Percentiles rank a stretch among this genome's conserved stretches.
Evolutionary conservation across 2,113 vertebrate genomes (phyloP).

Genomic region (Colinus virginianus): DNA sequence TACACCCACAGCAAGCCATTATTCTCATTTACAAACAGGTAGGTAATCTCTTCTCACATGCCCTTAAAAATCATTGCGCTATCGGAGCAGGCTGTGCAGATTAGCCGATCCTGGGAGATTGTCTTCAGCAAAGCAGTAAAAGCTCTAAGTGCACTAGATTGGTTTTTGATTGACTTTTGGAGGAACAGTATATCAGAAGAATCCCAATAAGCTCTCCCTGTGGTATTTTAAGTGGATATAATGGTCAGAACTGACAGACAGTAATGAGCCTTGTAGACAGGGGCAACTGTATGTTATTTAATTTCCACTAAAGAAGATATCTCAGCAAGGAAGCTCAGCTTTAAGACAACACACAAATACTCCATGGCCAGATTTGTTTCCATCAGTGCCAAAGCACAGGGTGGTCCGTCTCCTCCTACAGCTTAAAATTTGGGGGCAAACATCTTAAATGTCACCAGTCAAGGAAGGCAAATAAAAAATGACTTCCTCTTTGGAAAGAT

Average conservation of each 20-base stretch:
- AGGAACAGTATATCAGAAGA: constrained; percentile 70
- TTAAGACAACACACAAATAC: constrained; percentile 50
- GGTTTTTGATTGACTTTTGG: constrained; percentile 76
- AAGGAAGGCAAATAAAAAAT: constrained; percentile 40
- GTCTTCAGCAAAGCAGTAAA: constrained; percentile 72
- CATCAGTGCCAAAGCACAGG: background rate
- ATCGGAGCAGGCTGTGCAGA: constrained; percentile 58
- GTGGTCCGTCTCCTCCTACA: background rate
- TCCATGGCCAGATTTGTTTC: background rate
- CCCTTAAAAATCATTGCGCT: constrained; percentile 56
- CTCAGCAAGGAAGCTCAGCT: constrained; percentile 22
- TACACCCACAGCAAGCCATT: constrained; percentile 32
- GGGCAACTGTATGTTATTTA: constrained; percentile 66
- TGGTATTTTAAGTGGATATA: constrained; percentile 73
- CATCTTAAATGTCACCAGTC: background rate
- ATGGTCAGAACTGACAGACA: constrained; percentile 72
- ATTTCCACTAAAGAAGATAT: constrained; percentile 61
- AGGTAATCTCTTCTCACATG: constrained; percentile 60
- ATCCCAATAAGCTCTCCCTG: constrained; percentile 64
- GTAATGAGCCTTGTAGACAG: constrained; percentile 68
- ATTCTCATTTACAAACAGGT: constrained; percentile 69
- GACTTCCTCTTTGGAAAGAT: constrained; percentile 1
- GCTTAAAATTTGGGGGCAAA: constrained; percentile 29
- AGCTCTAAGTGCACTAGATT: constrained; percentile 77
- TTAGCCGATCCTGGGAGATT: constrained; percentile 54